Evolutionary conservation across 2,888 invertebrate genomes (phyloP).

Genomic region (Cerceris rybyensis): DNA sequence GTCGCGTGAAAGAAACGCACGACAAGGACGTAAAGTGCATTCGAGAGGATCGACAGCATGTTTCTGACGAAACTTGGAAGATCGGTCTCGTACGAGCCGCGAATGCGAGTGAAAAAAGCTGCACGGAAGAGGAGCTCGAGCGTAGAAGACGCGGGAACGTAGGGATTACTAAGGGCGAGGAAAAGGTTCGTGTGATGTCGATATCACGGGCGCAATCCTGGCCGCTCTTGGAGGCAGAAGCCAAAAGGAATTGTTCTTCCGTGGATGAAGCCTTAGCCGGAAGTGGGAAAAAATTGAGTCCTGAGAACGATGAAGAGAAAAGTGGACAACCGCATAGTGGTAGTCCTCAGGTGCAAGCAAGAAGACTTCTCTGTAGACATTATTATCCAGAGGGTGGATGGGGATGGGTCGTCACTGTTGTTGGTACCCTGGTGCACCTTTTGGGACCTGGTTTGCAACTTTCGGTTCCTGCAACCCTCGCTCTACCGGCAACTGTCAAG

Average conservation of each 20-base stretch:
- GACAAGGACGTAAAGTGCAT: constrained; percentile 39
- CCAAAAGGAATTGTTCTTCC: constrained; percentile 31
- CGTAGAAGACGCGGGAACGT: constrained; percentile 60
- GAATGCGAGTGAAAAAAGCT: constrained; percentile 20
- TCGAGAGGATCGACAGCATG: constrained; percentile 53
- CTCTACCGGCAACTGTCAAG: constrained; percentile 71
- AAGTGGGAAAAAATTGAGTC: constrained; percentile 60
- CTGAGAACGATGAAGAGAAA: constrained; percentile 53
- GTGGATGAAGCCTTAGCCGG: constrained; percentile 11
- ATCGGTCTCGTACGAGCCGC: constrained; percentile 8
- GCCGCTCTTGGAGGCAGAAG: constrained; percentile 79
- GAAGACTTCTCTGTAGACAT: constrained; percentile 87
- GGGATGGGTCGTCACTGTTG: constrained; percentile 91
- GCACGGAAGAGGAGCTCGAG: constrained; percentile 19
- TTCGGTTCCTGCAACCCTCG: constrained; percentile 80
- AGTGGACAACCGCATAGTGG: constrained; percentile 23
- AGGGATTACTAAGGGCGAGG: constrained; percentile 34
- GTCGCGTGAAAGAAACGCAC: constrained; percentile 45
- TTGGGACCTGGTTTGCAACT: constrained; percentile 90
- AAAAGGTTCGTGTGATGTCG: constrained; percentile 72
- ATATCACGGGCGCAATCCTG: constrained; percentile 83
- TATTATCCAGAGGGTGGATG: constrained; percentile 95
- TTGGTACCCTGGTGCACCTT: constrained; percentile 86
- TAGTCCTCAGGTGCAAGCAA: constrained; percentile 84
- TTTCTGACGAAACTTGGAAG: constrained; percentile 23